Percentiles rank a stretch among this genome's conserved stretches.
phyloP scores from a whole-genome alignment of 2,888 invertebrate genomes.

The Isoperla grammatica region DNA sequence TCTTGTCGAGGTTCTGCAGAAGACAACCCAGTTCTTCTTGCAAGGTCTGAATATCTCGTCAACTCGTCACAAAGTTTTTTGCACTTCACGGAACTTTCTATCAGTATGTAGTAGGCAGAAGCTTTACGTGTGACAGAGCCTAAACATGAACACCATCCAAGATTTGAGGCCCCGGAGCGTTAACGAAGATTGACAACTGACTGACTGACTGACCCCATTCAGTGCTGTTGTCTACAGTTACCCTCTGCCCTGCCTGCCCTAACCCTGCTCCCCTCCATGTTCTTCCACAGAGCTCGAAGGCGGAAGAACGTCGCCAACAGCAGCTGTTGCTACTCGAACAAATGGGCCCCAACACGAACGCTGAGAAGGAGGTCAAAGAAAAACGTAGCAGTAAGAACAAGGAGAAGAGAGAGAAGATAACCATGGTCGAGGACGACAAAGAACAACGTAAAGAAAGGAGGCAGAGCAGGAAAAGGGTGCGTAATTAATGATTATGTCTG shows the following conservation, averaged over 20 bases:
- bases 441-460: conserved; percentile 76
- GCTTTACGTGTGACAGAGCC: too few species aligned
- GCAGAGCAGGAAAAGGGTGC: conserved; percentile 70
- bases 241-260: background rate
- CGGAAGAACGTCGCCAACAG: conserved; percentile 42
- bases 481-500: background rate
- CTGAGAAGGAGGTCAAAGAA: conserved; percentile 48
- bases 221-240: too few species aligned
- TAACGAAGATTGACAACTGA: too few species aligned
- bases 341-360: conserved; percentile 30
- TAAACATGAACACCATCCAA: too few species aligned
- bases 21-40: too few species aligned
- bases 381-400: conserved; percentile 53
- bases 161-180: too few species aligned
- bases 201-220: too few species aligned
- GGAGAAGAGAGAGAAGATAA: conserved; percentile 33
- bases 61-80: too few species aligned
- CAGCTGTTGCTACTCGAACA: conserved; percentile 24
- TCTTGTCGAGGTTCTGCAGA: too few species aligned
- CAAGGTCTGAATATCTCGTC: too few species aligned
- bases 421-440: conserved; percentile 65
- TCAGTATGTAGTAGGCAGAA: too few species aligned
- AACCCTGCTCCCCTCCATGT: conserved; percentile 20
- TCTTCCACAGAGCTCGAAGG: conserved; percentile 45
- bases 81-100: too few species aligned